Base-by-base conservation (phyloP, 2,797 vertebrate species). In the Myripristis murdjan region DNA sequence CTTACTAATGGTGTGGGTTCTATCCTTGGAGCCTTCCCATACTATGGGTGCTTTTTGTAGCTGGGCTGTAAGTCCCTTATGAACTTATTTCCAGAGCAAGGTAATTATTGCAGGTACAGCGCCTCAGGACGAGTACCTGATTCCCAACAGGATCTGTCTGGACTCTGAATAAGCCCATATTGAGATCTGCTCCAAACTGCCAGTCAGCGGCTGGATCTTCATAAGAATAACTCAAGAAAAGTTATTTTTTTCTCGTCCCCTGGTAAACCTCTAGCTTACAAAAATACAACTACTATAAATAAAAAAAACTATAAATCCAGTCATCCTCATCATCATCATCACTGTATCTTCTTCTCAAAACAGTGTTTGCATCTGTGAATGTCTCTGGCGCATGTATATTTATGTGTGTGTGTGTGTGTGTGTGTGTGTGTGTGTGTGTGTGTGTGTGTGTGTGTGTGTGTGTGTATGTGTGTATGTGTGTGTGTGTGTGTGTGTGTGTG, bases 1-100 rank as follows among this genome's bases (percentile, higher is more conserved):
- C 83, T 89, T 82, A 44, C 72, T 87, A 87, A 89, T 87, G 73
- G 81, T 73, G 69, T 57, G 70, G 71, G 48, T 61, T 82, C 28
- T 54, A 63, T 86, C 86, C 86, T 86, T 47, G 63, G 81, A 90
- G 88, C 62, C 81, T 67, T 68, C 72, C 61, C 73, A 48, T 72
- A 59, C 72, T 54, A 57, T 83, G 83, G 81, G 79, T 83, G 89
- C 87, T 62, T 82, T 82, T 48, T 89, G 84, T 75, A 84, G 75
- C 88, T 3, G 35, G 53, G 82, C 83, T 72, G 77, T 52, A 56
- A 75, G 78, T 87, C 90, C 86, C 89, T 82, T 80, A 90, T 88
- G 84, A 90, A 90, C 87, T 87, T 90, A 85, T 90, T 90, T 91
- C 87, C 89, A 79, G 78, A 85, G 87, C 80, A 81, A 67, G 83